Evolutionary conservation across 1,140 invertebrate genomes (phyloP), one percentile per base, ranked within the genome.

Genomic region (Drosophila bifasciata): DNA sequence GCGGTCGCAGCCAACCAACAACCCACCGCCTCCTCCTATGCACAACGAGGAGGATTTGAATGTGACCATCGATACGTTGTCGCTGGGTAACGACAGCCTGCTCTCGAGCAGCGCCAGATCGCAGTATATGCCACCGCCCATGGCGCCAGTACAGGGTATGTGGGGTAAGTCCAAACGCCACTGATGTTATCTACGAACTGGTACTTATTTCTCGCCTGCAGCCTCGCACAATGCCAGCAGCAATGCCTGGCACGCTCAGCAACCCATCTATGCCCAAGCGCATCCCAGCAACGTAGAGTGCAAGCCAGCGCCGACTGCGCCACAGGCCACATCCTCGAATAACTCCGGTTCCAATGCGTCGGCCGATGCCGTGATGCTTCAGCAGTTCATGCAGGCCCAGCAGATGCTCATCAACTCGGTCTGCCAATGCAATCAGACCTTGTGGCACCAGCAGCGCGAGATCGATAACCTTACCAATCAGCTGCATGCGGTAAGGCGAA

Each of bases 391-490:
- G 62, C 93, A 94, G 76, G 93, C 94, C 16, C 92, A 94, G 53
- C 94, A 94, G 81, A 92, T 94, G 88, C 92, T 94, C 63, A 92
- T 93, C 2, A 93, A 93, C 50, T 93, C 94, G 1, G 92, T 95
- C 32, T 94, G 93, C 71, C 94, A 94, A 58, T 94, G 94, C 71
- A 94, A 93, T 85, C 93, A 95, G 76, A 86, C 94, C 4, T 77
- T 95, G 21, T 94, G 94, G 93, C 83, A 93, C 48, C 94, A 94
- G 52, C 94, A 95, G 71, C 85, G 93, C 1, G 94, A 94, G 88
- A 92, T 94, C 25, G 92, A 93, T 49, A 77, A 58, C 51, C 74
- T 91, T 5, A 91, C 91, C 51, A 84, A 55, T 48, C 89, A 89
- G 16, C 57, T 91, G 32, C 77, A 91, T 50, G 50, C 80, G 61